phyloP scores from a whole-genome alignment of 2,888 invertebrate species.

The Euclidia mi region DNA sequence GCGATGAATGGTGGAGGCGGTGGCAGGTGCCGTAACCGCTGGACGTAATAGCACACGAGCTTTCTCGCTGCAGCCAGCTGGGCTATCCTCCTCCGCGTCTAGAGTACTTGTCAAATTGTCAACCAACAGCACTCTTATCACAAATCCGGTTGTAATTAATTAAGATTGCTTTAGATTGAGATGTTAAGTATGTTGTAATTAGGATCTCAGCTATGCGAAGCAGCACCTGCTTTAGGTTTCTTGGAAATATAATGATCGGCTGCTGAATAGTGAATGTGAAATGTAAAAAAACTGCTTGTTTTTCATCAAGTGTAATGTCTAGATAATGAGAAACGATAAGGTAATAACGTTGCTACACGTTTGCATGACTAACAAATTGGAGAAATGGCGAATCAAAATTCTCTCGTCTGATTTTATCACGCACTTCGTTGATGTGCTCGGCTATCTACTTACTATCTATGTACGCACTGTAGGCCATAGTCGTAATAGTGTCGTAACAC shows the following conservation, averaged over 20 bases:
- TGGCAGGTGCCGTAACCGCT: slow-evolving; percentile 68
- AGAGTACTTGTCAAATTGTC: slow-evolving; percentile 61
- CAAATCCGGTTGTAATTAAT: slow-evolving; percentile 69
- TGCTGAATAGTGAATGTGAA: slow-evolving; percentile 57
- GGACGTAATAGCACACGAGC: slow-evolving; percentile 50
- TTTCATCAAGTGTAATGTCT: slow-evolving; percentile 48
- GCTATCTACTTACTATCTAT: slow-evolving; percentile 35
- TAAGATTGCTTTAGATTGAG: slow-evolving; percentile 54
- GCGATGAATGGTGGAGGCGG: slow-evolving; percentile 68
- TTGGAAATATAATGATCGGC: slow-evolving; percentile 52
- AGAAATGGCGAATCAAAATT: slow-evolving; percentile 63
- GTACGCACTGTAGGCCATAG: slow-evolving; percentile 34
- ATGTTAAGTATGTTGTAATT: slow-evolving; percentile 53
- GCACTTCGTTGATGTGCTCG: slow-evolving; percentile 38
- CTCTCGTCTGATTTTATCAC: slow-evolving; percentile 58
- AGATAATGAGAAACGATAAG: slow-evolving; percentile 64
- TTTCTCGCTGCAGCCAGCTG: slow-evolving; percentile 47
- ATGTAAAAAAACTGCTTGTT: slow-evolving; percentile 28
- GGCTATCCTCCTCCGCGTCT: slow-evolving; percentile 46
- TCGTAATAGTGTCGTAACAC: slow-evolving; percentile 41
- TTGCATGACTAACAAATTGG: slow-evolving; percentile 63
- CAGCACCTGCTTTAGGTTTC: slow-evolving; percentile 45
- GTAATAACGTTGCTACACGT: slow-evolving; percentile 63
- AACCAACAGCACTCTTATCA: slow-evolving; percentile 53
- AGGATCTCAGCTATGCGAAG: slow-evolving; percentile 43